Evolutionary conservation across 1,140 invertebrate genomes (phyloP), one percentile per base, ranked within the genome.

Genomic region (Daktulosphaira vitifoliae): DNA sequence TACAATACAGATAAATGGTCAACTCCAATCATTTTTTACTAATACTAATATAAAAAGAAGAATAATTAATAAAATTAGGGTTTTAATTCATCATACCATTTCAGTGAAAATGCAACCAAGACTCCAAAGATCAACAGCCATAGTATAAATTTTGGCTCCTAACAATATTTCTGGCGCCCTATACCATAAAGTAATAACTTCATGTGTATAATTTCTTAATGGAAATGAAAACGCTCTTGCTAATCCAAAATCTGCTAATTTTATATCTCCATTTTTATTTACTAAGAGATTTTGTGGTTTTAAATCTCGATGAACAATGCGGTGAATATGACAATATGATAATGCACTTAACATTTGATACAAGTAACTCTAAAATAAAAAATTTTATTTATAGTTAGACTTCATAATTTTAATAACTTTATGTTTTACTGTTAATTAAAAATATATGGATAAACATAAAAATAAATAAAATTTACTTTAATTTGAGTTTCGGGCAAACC

Each of bases 131-230:
- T 98, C 92, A 9, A 95, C 86, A 11, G 90, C 82, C 7, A 88
- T 89, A 7, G 88, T 87, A 74, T 98, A 98, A 69, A 87, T 84
- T 75, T 91, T 90, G 22, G 86, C 83, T 18, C 94, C 94, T 6
- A 98, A 77, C 48, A 98, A 78, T 70, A 98, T 89, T 78, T 98
- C 95, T 3, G 95, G 95, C 5, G 95, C 89, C 70, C 94, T 79
- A 77, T 98, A 98, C 94, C 94, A 98, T 48, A 98, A 79, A 6
- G 95, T 98, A 0, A 98, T 87, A 8, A 98, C 93, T 79, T 96
- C 92, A 75, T 95, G 91, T 0, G 92, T 95, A 71, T 92, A 95
- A 3, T 84, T 84, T 48, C 88, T 78, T 65, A 92, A 81, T 7
- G 92, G 92, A 23, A 95, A 76, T 42, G 83, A 84, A 76, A 93